Conservation (phyloP, 1,140 invertebrate species). For the Leptopilina boulardi region DNA sequence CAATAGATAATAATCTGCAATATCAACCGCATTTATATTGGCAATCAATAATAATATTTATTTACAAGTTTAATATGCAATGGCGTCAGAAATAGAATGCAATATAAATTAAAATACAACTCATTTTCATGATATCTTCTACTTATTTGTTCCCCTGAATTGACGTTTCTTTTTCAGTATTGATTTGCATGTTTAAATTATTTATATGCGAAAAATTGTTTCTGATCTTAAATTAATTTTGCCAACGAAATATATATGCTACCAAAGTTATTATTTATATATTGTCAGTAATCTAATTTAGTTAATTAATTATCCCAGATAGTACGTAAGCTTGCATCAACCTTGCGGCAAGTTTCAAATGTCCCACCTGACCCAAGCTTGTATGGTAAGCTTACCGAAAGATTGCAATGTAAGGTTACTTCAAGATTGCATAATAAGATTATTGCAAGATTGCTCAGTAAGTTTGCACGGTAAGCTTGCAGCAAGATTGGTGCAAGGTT, state of each 20-base stretch:
- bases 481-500: no score
- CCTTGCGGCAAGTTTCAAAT: no score
- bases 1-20: conserved; percentile 6
- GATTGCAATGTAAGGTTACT: no score
- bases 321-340: no score
- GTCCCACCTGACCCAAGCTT: no score
- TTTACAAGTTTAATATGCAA: neutral
- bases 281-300: no score
- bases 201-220: neutral
- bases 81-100: conserved; percentile 11
- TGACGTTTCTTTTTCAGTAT: neutral
- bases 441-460: no score
- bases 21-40: neutral
- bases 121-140: conserved; percentile 14
- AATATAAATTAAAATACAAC: neutral
- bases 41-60: conserved; percentile 2
- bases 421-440: no score
- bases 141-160: conserved; percentile 3
- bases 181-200: neutral
- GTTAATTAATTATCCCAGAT: no score
- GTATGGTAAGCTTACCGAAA: no score
- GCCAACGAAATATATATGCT: neutral
- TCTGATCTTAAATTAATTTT: neutral
- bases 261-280: neutral
- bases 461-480: no score